Base-by-base conservation (phyloP, 2,797 vertebrate species). In the Heliangelus exortis region DNA sequence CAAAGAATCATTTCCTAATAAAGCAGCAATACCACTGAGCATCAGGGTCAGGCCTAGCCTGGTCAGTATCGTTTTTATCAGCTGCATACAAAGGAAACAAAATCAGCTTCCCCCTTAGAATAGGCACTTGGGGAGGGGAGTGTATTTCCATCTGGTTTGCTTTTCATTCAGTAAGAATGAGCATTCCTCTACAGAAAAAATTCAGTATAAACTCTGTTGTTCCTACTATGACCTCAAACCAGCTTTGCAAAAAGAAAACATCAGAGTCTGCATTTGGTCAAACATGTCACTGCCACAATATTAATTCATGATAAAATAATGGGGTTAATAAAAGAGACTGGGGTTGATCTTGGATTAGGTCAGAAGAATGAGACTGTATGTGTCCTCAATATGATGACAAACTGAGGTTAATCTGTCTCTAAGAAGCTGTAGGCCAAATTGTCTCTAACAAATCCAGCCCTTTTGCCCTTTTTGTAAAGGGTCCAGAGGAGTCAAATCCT, bases 381-480 rank as follows among this genome's bases (percentile, higher is more conserved):
- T 89, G 83, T 82, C 92, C 94, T 92, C 86, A 90, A 41, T 94
- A 90, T 61, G 93, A 63, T 94, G 89, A 81, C 87, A 91, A 93
- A 93, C 61, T 0, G 43, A 96, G 90, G 82, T 96, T 94, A 93
- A 94, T 96, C 93, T 95, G 93, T 73, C 88, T 76, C 73, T 96
- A 95, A 97, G 91, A 94, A 93, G 93, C 71, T 79, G 85, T 80
- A 86, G 92, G 71, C 68, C 86, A 92, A 84, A 90, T 95, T 95
- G 85, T 67, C 89, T 83, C 85, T 96, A 84, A 96, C 89, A 95
- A 89, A 95, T 96, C 80, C 83, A 95, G 22, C 78, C 61, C 84
- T 93, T 95, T 96, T 95, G 78, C 89, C 78, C 72, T 88, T 91
- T 90, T 87, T 89, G 58, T 29, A 75, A 89, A 89, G 29, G 15